These are phyloP conservation scores for Elymnias hypermnestra DNA, from an alignment of 1,140 invertebrate species.

Conservation along the genomic window DNA sequence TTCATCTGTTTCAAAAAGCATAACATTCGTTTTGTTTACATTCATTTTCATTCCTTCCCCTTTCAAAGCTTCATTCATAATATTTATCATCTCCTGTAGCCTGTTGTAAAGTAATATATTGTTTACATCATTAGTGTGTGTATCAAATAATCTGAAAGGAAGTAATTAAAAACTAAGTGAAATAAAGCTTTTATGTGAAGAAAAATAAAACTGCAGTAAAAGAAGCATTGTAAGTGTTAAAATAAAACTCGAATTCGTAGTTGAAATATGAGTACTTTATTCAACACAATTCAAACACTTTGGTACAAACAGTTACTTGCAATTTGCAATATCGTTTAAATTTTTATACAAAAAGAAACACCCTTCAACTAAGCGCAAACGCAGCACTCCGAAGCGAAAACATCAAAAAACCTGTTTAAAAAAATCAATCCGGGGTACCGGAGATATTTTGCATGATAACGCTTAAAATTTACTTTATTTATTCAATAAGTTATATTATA, in stretches of 20 bases:
- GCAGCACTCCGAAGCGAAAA: slow-evolving; percentile 46
- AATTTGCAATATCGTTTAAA: slow-evolving; percentile 44
- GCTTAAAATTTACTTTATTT: slow-evolving; percentile 17
- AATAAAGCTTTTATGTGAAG: too few relatives aligned
- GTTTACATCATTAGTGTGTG: too few relatives aligned
- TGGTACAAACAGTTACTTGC: slow-evolving; percentile 74
- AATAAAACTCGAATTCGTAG: slow-evolving; percentile 55
- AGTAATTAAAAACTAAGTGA: too few relatives aligned
- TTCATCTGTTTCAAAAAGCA: too few relatives aligned
- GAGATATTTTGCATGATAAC: slow-evolving; percentile 17
- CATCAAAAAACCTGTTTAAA: slow-evolving; percentile 29
- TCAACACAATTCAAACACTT: slow-evolving; percentile 76
- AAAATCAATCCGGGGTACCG: slow-evolving; percentile 24
- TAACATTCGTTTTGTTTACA: too few relatives aligned
- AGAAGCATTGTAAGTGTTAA: too few relatives aligned
- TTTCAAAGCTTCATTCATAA: too few relatives aligned
- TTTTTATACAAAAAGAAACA: slow-evolving; percentile 38
- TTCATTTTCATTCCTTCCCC: too few relatives aligned
- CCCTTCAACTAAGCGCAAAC: slow-evolving; percentile 46
- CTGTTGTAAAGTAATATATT: too few relatives aligned
- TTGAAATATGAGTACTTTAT: slow-evolving; percentile 73
- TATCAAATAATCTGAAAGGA: too few relatives aligned
- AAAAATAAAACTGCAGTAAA: too few relatives aligned
- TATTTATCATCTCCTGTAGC: too few relatives aligned
- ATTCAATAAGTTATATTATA: slow-evolving; percentile 21